Percentiles rank a stretch among this genome's conserved stretches.
These are phyloP conservation scores for Drosophila bunnanda DNA, from an alignment of 2,888 invertebrate species.

Conservation along the genomic window DNA sequence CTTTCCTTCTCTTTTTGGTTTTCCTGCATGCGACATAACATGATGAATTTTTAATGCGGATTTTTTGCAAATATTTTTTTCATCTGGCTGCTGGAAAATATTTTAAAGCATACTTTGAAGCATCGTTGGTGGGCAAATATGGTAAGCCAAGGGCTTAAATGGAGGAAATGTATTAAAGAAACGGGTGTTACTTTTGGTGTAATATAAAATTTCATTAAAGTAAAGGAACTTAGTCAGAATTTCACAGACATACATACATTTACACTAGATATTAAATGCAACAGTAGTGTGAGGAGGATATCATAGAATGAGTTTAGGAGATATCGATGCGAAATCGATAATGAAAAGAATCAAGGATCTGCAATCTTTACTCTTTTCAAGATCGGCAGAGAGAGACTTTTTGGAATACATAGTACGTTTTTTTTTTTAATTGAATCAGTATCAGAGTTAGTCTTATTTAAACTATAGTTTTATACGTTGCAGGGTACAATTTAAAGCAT, in stretches of 20 bases:
- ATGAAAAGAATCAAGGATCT: too few relatives aligned
- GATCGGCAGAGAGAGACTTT: background rate
- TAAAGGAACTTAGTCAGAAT: background rate
- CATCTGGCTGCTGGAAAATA: constrained; percentile 48
- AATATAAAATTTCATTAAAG: background rate
- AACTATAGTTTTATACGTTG: too few relatives aligned
- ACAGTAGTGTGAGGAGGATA: background rate
- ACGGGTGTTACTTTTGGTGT: background rate
- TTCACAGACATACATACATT: background rate
- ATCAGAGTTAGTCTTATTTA: too few relatives aligned
- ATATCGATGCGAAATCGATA: background rate
- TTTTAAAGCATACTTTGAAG: constrained; percentile 73
- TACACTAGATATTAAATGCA: background rate
- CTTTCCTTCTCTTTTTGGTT: constrained; percentile 20
- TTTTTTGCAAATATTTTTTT: constrained; percentile 61
- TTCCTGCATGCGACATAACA: constrained; percentile 75
- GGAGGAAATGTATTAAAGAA: background rate
- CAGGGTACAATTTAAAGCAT: too few relatives aligned
- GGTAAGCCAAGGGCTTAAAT: background rate
- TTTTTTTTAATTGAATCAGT: too few relatives aligned
- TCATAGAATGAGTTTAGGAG: background rate
- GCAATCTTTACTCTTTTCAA: too few relatives aligned
- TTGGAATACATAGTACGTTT: too few relatives aligned
- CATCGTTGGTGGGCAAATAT: background rate
- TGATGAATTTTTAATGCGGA: constrained; percentile 75